Evolutionary conservation across 2,113 vertebrate species (phyloP), one percentile per base, ranked within the genome.

Genomic region (Condylura cristata): DNA sequence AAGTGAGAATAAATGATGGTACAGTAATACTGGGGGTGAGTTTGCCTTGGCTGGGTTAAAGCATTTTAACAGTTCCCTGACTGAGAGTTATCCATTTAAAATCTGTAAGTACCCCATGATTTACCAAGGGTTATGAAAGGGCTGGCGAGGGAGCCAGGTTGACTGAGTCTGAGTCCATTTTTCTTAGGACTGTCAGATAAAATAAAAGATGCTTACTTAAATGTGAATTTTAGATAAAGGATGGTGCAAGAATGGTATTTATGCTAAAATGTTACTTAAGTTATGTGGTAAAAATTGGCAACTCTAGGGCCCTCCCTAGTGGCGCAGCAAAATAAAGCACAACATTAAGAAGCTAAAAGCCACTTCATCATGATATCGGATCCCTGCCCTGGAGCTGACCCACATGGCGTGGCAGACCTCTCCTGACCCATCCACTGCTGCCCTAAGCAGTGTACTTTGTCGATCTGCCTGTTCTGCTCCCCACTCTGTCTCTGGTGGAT

Each of bases 21-120:
- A 1, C 9, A 4, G 0, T 16, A 9, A 60, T n/a, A 3, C n/a
- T 61, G 10, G 30, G 28, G 18, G 4, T 56, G 12, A 37, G 71
- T 53, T 37, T 4, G 3, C 10, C 60, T 79, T 12, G 6, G 18
- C 22, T 24, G 24, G 72, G 34, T 22, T 17, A 30, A 56, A 79
- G 41, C 41, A 16, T 30, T 16, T 16, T 20, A 4, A 58, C 3
- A 71, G 24, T 41, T 76, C 14, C 28, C 44, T 83, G 58, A 63
- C 13, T 6, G 37, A 78, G 28, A 68, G 41, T 28, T 20, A 56
- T 56, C 5, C 89, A 12, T 14, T 20, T 12, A 37, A 41, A 82
- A 56, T 44, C 51, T 14, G 39, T 6, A 26, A 60, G 2, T 16
- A 14, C 9, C 10, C 68, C 58, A 22, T 8, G 18, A 26, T 41